These are phyloP conservation scores for Mustelus asterias DNA, from an alignment of 2,113 vertebrate species.

Conservation along the genomic window DNA sequence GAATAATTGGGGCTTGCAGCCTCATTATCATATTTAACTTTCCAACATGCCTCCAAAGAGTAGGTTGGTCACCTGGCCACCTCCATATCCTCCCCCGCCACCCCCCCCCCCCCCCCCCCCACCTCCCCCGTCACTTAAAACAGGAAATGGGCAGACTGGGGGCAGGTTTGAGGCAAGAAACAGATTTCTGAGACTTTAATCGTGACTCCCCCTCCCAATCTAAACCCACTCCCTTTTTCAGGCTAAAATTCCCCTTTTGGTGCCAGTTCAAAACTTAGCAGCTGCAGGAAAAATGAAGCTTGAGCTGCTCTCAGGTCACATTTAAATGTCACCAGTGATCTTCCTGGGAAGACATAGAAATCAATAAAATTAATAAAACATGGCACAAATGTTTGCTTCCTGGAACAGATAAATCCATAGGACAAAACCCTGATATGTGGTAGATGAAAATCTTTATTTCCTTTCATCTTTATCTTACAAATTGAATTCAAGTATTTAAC, in stretches of 20 bases:
- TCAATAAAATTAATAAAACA: neutral
- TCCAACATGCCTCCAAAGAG: too few species aligned
- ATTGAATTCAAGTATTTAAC: too few species aligned
- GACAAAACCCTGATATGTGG: neutral
- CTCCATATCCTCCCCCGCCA: too few species aligned
- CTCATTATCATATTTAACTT: too few species aligned
- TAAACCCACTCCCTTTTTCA: too few species aligned
- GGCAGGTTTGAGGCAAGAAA: too few species aligned
- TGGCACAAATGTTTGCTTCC: neutral
- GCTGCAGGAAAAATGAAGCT: neutral
- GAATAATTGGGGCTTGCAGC: too few species aligned
- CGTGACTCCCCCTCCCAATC: too few species aligned
- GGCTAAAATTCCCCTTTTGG: neutral
- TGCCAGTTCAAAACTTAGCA: neutral
- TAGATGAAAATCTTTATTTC: neutral
- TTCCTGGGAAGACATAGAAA: neutral
- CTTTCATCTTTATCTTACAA: neutral
- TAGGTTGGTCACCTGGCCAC: neutral
- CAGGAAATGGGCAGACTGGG: neutral
- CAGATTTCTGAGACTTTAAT: too few species aligned
- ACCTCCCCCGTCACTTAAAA: neutral
- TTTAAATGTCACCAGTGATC: neutral
- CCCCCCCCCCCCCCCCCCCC: too few species aligned
- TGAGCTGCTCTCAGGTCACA: neutral
- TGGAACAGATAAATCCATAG: neutral